Conservation (phyloP, 2,888 invertebrate genomes). For the Furcula furcula region DNA sequence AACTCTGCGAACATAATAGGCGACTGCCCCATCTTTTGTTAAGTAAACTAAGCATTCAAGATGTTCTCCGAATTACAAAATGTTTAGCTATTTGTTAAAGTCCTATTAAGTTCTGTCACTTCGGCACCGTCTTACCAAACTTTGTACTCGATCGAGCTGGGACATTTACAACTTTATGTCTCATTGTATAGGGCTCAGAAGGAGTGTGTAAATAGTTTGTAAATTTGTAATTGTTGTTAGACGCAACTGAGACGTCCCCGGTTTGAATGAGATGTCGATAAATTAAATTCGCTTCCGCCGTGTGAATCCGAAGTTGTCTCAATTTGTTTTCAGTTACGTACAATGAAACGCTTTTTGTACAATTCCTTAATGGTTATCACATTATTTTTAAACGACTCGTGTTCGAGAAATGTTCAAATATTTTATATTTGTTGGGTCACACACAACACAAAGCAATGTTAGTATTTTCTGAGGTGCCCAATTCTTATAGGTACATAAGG, state of each 20-base stretch:
- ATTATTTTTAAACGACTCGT: conserved; percentile 58
- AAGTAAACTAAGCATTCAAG: conserved; percentile 70
- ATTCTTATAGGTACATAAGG: too few species aligned
- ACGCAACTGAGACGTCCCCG: conserved; percentile 62
- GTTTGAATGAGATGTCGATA: conserved; percentile 75
- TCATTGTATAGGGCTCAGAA: conserved; percentile 19
- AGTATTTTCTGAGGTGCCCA: too few species aligned
- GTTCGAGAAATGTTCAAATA: conserved; percentile 23
- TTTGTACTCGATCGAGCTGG: conserved; percentile 11
- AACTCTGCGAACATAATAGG: conserved; percentile 58
- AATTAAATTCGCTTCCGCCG: conserved; percentile 80
- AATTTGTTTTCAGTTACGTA: conserved; percentile 70
- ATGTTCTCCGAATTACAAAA: conserved; percentile 77
- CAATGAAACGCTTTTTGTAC: conserved; percentile 43
- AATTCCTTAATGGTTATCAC: conserved; percentile 42
- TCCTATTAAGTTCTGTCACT: conserved; percentile 78
- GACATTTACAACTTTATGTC: conserved; percentile 29
- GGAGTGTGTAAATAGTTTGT: conserved; percentile 30
- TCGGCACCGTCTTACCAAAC: conserved; percentile 51
- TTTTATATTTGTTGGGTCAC: background rate
- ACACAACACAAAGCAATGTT: too few species aligned
- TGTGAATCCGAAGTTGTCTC: conserved; percentile 72
- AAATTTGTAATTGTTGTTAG: conserved; percentile 66
- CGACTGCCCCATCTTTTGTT: conserved; percentile 66
- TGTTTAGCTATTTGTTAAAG: conserved; percentile 80